Evolutionary conservation across 2,888 invertebrate species (phyloP).

Genomic region (Cryptocheilus praepositus): DNA sequence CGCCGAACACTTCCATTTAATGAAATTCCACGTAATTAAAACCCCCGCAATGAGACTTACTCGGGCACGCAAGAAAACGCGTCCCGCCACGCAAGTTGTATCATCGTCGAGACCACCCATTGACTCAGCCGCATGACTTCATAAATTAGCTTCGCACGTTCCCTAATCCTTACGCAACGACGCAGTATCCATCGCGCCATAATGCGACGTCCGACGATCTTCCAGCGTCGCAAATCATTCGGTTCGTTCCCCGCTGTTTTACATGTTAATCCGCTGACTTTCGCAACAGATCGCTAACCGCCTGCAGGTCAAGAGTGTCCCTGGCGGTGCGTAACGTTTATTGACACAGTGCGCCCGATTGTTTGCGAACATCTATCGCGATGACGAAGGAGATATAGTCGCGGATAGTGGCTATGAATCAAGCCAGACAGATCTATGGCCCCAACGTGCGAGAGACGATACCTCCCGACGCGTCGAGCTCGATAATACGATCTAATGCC

Average conservation of each 20-base stretch:
- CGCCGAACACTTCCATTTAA: too few relatives aligned
- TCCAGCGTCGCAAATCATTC: slow-evolving; percentile 19
- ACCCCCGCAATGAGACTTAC: too few relatives aligned
- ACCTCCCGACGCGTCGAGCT: slow-evolving; percentile 10
- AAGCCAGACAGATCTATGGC: slow-evolving; percentile 25
- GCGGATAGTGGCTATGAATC: slow-evolving; percentile 25
- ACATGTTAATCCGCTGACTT: slow-evolving; percentile 32
- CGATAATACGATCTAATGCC: slow-evolving; percentile 12
- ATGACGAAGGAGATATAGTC: slow-evolving; percentile 19
- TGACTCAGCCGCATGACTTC: too few relatives aligned
- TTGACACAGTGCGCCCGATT: slow-evolving; percentile 24
- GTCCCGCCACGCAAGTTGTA: too few relatives aligned
- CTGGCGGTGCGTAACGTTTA: slow-evolving; percentile 1
- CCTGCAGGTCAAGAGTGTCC: too few relatives aligned
- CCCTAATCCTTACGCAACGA: too few relatives aligned
- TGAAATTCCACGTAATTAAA: too few relatives aligned
- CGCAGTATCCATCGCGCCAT: too few relatives aligned
- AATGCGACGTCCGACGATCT: slow-evolving; percentile 21
- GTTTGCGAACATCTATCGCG: slow-evolving; percentile 29
- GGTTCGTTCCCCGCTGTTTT: slow-evolving; percentile 23
- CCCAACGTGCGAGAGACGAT: slow-evolving; percentile 4
- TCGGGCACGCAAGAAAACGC: too few relatives aligned
- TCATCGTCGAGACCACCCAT: too few relatives aligned
- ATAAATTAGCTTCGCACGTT: too few relatives aligned
- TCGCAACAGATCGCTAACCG: slow-evolving; percentile 23